phyloP scores from a whole-genome alignment of 2,113 vertebrate species.

The Zingel zingel region DNA sequence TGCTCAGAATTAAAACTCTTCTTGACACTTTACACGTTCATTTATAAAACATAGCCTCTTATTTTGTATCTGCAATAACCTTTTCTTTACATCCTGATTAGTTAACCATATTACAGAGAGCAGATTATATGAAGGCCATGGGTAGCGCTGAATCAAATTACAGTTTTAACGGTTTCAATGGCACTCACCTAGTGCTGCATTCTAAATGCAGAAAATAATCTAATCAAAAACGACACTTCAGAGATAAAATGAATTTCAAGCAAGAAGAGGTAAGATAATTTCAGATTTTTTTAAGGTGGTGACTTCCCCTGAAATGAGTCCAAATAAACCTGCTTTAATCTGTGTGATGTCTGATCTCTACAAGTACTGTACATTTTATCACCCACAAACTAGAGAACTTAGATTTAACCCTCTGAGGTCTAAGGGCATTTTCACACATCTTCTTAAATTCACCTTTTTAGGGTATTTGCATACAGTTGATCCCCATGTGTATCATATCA shows the following conservation, averaged over 20 bases:
- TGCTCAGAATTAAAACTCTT: background rate
- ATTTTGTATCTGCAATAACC: background rate
- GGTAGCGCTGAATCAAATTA: conserved; percentile 10
- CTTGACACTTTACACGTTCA: background rate
- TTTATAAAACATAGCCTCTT: background rate
- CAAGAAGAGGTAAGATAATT: background rate
- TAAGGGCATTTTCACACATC: too few species aligned
- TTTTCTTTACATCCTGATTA: conserved; percentile 5
- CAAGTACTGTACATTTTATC: too few species aligned
- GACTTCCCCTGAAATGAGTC: background rate
- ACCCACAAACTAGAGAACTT: too few species aligned
- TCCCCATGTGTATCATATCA: too few species aligned
- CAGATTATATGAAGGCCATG: background rate
- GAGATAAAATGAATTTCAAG: background rate
- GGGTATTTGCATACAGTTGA: too few species aligned
- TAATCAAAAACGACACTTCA: background rate
- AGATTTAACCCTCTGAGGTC: too few species aligned
- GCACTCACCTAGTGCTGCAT: background rate
- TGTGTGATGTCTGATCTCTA: background rate
- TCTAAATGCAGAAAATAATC: background rate
- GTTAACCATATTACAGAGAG: conserved; percentile 1
- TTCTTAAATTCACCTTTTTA: too few species aligned
- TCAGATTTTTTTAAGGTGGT: background rate
- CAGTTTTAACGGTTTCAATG: background rate
- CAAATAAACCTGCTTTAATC: background rate